These are phyloP conservation scores for Protomyctophum bolini DNA, from an alignment of 2,113 vertebrate genomes.

Conservation along the genomic window DNA sequence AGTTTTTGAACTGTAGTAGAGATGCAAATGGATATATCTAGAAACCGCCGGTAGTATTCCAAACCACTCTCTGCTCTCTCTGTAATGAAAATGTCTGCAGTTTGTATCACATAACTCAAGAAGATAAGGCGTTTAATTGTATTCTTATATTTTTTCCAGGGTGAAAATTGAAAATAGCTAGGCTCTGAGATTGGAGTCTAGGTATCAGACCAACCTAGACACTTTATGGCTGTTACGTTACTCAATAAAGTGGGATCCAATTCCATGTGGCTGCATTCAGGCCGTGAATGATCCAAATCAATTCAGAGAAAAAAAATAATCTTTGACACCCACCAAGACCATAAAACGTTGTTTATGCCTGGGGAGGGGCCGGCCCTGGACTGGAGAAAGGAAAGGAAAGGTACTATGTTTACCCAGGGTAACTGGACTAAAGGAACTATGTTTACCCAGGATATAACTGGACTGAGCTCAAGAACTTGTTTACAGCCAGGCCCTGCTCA, in stretches of 20 bases:
- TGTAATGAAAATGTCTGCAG: conserved; percentile 34
- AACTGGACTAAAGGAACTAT: too few species aligned
- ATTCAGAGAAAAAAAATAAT: neutral
- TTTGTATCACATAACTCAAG: conserved; percentile 51
- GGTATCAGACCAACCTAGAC: conserved; percentile 23
- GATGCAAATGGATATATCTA: conserved; percentile 42
- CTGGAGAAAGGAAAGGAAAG: too few species aligned
- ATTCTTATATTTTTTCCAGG: conserved; percentile 40
- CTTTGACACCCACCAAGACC: neutral
- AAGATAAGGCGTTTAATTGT: conserved; percentile 33
- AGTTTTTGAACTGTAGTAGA: conserved; percentile 14
- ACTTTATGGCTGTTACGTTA: conserved; percentile 47
- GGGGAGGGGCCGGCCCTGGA: too few species aligned
- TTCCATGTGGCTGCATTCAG: conserved; percentile 30
- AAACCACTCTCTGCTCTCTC: conserved; percentile 28
- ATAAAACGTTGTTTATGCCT: neutral
- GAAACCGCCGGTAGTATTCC: conserved; percentile 36
- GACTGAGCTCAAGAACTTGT: too few species aligned
- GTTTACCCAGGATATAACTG: too few species aligned
- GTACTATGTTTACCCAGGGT: too few species aligned
- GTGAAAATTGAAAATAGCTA: conserved; percentile 52
- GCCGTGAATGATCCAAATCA: conserved; percentile 8
- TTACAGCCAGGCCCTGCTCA: too few species aligned
- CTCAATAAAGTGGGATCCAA: conserved; percentile 56
- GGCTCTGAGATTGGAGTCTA: conserved; percentile 26